Evolutionary conservation across 2,888 invertebrate genomes (phyloP).

Genomic region (Drepana falcataria): DNA sequence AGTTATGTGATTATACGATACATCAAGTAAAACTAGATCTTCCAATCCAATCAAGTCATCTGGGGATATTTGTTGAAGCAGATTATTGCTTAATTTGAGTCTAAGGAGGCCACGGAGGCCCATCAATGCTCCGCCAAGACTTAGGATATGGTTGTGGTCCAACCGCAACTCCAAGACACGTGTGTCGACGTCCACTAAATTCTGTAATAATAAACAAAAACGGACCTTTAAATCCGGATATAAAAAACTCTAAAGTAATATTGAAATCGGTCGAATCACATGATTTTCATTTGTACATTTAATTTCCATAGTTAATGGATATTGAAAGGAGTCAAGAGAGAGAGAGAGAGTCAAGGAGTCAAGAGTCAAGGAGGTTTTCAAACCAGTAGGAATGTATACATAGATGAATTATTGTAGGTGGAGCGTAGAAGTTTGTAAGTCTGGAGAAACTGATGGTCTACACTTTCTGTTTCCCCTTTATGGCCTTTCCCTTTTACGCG

Average conservation of each 20-base stretch:
- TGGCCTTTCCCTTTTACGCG: no score
- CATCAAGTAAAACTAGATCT: constrained; percentile 84
- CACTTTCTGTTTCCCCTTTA: no score
- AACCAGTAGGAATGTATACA: background rate
- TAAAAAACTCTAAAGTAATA: background rate
- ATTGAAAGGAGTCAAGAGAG: no score
- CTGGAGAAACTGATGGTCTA: no score
- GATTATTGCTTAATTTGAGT: constrained; percentile 87
- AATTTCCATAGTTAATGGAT: no score
- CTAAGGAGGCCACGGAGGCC: constrained; percentile 85
- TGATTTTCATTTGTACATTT: no score
- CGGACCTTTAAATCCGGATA: background rate
- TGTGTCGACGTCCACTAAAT: constrained; percentile 87
- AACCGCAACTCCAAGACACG: constrained; percentile 84
- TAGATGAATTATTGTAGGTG: no score
- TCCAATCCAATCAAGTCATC: constrained; percentile 89
- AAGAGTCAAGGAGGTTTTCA: no score
- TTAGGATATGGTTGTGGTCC: constrained; percentile 85
- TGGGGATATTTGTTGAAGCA: constrained; percentile 84
- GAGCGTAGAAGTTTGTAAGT: no score
- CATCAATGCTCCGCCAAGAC: constrained; percentile 85
- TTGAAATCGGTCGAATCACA: no score
- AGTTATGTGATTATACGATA: constrained; percentile 87
- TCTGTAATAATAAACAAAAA: constrained; percentile 63
- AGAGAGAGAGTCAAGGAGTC: no score